Percentiles rank a stretch among this genome's conserved stretches.
Conservation (phyloP, 2,888 invertebrate genomes). For the Caenorhabditis macrosperma region DNA sequence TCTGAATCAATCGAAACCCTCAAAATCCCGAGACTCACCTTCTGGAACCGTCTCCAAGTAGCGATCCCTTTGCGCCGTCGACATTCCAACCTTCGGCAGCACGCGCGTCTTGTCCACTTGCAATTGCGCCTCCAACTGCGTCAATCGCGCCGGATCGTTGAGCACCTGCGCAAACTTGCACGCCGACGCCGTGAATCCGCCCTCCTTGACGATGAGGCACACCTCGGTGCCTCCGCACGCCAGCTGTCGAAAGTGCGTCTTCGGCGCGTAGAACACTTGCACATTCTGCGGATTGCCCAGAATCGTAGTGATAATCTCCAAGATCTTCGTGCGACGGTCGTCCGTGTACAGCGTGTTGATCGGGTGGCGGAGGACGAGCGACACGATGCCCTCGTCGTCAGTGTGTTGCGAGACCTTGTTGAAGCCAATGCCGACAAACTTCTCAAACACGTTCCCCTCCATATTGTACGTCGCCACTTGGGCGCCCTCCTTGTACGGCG, state of each 20-base stretch:
- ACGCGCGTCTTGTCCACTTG: constrained; percentile 54
- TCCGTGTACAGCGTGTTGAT: constrained; percentile 39
- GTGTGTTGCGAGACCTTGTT: constrained; percentile 90
- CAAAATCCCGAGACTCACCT: constrained; percentile 32
- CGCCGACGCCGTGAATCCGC: constrained; percentile 41
- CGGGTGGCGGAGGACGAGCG: constrained; percentile 89
- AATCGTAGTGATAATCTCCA: constrained; percentile 81
- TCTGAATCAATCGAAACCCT: not conserved
- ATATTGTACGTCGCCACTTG: constrained; percentile 63
- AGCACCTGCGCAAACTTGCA: constrained; percentile 51
- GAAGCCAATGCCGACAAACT: constrained; percentile 88
- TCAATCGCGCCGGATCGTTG: constrained; percentile 36
- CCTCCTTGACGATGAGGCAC: constrained; percentile 53
- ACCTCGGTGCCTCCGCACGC: constrained; percentile 39
- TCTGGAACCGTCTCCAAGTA: constrained; percentile 62
- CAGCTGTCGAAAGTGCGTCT: constrained; percentile 83
- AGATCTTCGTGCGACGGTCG: constrained; percentile 29
- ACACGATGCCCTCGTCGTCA: constrained; percentile 93
- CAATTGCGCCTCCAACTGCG: constrained; percentile 66
- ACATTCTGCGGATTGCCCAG: constrained; percentile 86
- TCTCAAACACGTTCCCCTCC: constrained; percentile 82
- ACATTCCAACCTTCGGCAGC: constrained; percentile 62
- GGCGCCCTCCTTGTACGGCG: constrained; percentile 68
- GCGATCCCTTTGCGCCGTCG: constrained; percentile 62
- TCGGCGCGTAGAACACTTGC: constrained; percentile 86